Conservation (phyloP, 2,113 vertebrate species). For the Aldabrachelys gigantea region DNA sequence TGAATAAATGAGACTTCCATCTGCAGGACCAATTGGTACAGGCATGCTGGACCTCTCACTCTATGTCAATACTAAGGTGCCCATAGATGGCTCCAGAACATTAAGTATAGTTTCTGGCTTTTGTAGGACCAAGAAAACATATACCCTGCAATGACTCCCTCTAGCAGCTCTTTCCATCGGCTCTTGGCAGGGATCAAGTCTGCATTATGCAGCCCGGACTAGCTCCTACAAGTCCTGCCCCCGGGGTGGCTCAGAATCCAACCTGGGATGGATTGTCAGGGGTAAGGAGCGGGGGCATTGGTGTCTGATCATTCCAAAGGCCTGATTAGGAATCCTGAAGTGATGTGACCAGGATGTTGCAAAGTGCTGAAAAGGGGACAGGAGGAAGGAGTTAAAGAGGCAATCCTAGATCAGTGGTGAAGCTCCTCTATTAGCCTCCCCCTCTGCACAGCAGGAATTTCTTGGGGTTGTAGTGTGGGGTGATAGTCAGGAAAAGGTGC, state of each 20-base stretch:
- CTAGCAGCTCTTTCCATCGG: neutral
- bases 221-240: neutral
- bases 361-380: too few relatives aligned
- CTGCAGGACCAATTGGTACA: neutral
- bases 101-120: neutral
- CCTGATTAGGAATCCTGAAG: too few relatives aligned
- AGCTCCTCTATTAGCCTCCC: neutral
- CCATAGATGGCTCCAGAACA: neutral
- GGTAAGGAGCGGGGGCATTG: too few relatives aligned
- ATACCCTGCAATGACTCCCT: neutral
- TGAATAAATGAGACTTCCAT: too few relatives aligned
- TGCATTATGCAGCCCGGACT: neutral
- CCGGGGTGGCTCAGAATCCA: neutral
- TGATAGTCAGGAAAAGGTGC: neutral
- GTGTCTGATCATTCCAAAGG: too few relatives aligned
- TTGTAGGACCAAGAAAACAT: neutral
- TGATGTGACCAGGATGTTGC: too few relatives aligned
- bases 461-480: too few relatives aligned
- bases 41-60: too few relatives aligned
- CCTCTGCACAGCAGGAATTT: neutral
- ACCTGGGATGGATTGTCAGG: too few relatives aligned
- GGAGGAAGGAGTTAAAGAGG: neutral
- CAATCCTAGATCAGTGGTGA: neutral
- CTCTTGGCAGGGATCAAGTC: neutral
- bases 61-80: neutral